Evolutionary conservation across 2,888 invertebrate species (phyloP), one percentile per base, ranked within the genome.

Genomic region (Lampropteryx suffumata): DNA sequence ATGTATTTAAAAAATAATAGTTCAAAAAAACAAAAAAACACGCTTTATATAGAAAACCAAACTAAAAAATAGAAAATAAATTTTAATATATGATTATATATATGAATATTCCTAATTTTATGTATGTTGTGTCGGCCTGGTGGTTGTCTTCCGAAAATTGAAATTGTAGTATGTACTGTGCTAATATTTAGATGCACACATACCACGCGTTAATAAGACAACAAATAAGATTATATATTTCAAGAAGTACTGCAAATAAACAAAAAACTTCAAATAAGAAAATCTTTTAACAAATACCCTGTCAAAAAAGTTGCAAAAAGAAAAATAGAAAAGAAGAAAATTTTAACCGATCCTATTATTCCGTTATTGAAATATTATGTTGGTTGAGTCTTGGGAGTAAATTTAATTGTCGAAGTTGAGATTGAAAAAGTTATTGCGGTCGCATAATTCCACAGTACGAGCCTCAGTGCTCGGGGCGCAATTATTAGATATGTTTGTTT

Each of bases 391-490:
- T 78, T 76, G 68, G 65, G 72, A 79, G 78, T 82, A 83, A 84
- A 88, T 86, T 86, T 86, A 87, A 87, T 88, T 88, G 86, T 82
- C 75, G 76, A 87, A 88, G 87, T 88, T 88, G 73, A 77, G 82
- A 88, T 88, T 88, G 85, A 88, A 88, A 88, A 88, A 88, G 88
- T 88, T 88, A 79, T 65, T 71, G 74, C 74, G 81, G 83, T 79
- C 79, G 78, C 79, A 79, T 85, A 84, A 83, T 84, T 84, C 73
- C 68, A 72, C 76, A 72, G 71, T 82, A 76, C 78, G 77, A 69
- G 75, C 62, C 70, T 69, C 69, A 66, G 71, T 69, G 72, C 76
- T 70, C 67, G 65, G 62, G 69, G 72, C 75, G 72, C 82, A 82
- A 84, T 84, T 84, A 82, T 83, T 82, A 82, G 80, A 82, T 82